Conservation (phyloP, 1,140 invertebrate species). For the Pentalonia nigronervosa region DNA sequence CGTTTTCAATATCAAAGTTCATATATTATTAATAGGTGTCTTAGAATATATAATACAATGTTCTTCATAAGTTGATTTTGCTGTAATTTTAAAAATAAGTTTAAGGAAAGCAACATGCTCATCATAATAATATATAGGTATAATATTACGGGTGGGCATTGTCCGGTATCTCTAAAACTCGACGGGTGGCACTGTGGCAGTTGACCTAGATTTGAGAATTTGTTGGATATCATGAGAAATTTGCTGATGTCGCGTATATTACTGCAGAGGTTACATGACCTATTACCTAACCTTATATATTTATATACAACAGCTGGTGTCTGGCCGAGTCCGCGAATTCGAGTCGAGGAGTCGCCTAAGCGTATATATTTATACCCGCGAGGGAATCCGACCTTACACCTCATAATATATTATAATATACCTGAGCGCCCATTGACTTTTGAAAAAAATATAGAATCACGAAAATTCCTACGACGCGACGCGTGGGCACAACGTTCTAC, state of each 20-base stretch:
- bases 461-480: not conserved
- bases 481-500: not conserved
- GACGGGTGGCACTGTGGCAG: not conserved
- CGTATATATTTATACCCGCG: not conserved
- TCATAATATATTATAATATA: not conserved
- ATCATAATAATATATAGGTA: not conserved
- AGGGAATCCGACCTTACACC: not conserved
- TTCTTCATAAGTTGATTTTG: not conserved
- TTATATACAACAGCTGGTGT: not conserved
- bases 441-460: not conserved
- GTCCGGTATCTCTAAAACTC: too few relatives aligned
- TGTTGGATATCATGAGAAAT: not conserved
- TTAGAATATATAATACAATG: not conserved
- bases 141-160: too few relatives aligned
- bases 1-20: not conserved
- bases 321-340: not conserved
- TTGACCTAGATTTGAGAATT: not conserved
- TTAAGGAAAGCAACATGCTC: not conserved
- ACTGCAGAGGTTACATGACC: not conserved
- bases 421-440: not conserved
- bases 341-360: not conserved
- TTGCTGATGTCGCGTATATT: not conserved
- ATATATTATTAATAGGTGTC: not conserved
- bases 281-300: not conserved
- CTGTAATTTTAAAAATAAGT: not conserved